Base-by-base conservation (phyloP, 2,113 vertebrate genomes). In the Taxidea taxus region DNA sequence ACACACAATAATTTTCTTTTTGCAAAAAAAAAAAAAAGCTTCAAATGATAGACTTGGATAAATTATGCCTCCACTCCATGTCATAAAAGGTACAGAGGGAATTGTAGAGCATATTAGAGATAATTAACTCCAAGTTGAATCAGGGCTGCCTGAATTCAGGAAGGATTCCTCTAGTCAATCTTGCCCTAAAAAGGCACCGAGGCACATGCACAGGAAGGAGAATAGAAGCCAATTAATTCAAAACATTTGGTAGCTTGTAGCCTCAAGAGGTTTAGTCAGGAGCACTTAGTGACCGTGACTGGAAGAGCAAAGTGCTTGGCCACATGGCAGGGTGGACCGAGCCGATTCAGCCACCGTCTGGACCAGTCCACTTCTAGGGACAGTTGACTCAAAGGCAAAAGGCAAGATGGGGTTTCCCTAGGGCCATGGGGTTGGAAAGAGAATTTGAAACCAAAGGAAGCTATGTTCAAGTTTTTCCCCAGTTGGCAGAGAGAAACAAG, bases 201-300 rank as follows among this genome's bases (percentile, higher is more conserved):
- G 88, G 95, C 90, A 95, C 97, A 88, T 34, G 85, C 92, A 92
- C 97, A 84, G 97, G 97, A 98, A 96, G 94, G 94, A 98, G 98
- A 97, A 94, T 68, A 97, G 98, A 98, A 98, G 98, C 92, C 98
- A 98, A 97, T 98, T 98, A 95, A 97, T 95, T 96, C 96, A 97
- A 98, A 97, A 97, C 97, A 90, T 98, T 98, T 97, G 96, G 98
- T 98, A 98, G 97, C 98, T 98, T 96, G 95, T 97, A 95, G 97
- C 96, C 97, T 98, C 96, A 92, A 97, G 98, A 98, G 94, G 96
- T 97, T 96, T 98, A 87, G 56, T 96, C 12, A 92, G 86, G 97
- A 96, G 95, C 89, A 82, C 80, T 95, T 74, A 91, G 97, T 94
- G 97, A 98, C 97, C 95, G 72, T 95, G 77, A 95, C 96, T 92